Evolutionary conservation across 2,113 vertebrate genomes (phyloP), one percentile per base, ranked within the genome.

Genomic region (Desmodus rotundus): DNA sequence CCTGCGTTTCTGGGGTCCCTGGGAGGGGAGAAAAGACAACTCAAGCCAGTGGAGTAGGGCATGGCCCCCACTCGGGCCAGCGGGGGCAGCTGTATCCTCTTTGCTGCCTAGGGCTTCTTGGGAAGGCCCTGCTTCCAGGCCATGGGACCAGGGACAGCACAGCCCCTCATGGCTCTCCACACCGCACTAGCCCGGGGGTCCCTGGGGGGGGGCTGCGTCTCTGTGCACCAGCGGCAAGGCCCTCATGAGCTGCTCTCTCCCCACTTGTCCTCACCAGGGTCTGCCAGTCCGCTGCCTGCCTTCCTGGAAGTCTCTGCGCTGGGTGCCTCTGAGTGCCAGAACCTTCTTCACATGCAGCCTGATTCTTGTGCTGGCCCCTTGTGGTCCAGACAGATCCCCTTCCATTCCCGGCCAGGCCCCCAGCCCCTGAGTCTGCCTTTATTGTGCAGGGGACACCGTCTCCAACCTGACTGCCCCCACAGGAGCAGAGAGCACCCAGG

Each of bases 11-110:
- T 98, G 98, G 97, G 98, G 97, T 94, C 96, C 28, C 85, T 6
- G 85, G 97, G 97, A 81, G 10, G 89, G 33, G n/a, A 68, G 87
- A 43, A 98, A 98, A 98, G 98, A 98, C 98, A 98, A 98, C 98
- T 99, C 98, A 99, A 98, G 93, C 97, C 98, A 98, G 98, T 98
- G 98, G 97, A 96, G 98, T 97, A 98, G 98, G 98, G 98, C 98
- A 52, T 1, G 1, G 68, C 36, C 70, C 81, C 89, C 43, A 47
- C 36, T 26, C 33, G 0, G 85, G 67, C 52, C 58, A 70, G 47
- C 94, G 96, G 97, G 83, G 91, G 76, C 85, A 67, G 89, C 67
- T 80, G 41, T 65, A 24, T 36, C 26, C 43, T 43, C 56, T 81
- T 89, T 63, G 38, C 58, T 80, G 58, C 47, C 17, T 68, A 22